Evolutionary conservation across 92 coral and sea anemone species (phyloP), one percentile per base, ranked within the genome.

Genomic region (Nematostella vectensis): DNA sequence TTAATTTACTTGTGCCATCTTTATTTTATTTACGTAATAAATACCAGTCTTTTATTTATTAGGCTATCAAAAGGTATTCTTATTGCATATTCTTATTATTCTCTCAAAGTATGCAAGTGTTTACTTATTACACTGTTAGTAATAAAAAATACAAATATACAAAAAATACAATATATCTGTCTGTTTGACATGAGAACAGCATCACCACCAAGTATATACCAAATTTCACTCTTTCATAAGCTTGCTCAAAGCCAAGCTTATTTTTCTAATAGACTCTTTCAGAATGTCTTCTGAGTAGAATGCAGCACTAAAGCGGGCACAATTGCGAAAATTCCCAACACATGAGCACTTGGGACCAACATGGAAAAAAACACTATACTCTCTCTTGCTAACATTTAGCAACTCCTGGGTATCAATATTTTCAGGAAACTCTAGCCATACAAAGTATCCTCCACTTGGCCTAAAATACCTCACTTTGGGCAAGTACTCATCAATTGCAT

Each of bases 381-480:
- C 81, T 25, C 55, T 71, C 29, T 63, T 43, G 67, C 87, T 72
- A 38, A 73, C 23, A 21, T 62, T 65, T 3, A 68, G 45, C 17
- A 79, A 28, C 27, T 79, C 68, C 49, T 75, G 65, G 27, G 84
- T 65, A 48, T 89, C 77, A 8, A 68, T 50, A 9, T 57, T 50
- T 25, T 68, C 18, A 18, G 94, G 96, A 18, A 89, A 56, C 31
- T 70, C 72, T 1, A 89, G 65, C 96, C 96, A 89, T 2, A 89
- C 83, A 58, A 89, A 89, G 59, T 68, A 89, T 2, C 96, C 96
- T 22, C 96, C 96, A 29, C 40, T 62, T 4, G 97, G 97, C 29
- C 83, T 69, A 10, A 24, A 47, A 51, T 81, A 89, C 20, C 57
- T 66, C 29, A 71, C 75, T 18, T 69, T 57, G 12, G 88, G 88